phyloP scores from a whole-genome alignment of 2,888 invertebrate species.

The Cremastinae sp. region DNA sequence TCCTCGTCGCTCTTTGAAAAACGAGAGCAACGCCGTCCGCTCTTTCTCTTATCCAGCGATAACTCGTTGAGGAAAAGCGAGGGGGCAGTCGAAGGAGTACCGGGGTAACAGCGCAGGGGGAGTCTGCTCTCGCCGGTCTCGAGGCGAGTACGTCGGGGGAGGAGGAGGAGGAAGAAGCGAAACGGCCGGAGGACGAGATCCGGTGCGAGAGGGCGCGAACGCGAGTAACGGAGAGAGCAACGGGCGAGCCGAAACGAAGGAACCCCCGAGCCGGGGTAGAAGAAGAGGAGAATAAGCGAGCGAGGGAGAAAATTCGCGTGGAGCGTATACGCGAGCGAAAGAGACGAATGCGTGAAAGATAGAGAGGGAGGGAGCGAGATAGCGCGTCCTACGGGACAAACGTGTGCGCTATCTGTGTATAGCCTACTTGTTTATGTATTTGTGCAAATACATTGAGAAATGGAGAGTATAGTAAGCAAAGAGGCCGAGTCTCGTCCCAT shows the following conservation, averaged over 20 bases:
- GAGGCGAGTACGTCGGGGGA: slow-evolving; percentile 57
- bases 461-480: no score
- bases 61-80: slow-evolving; percentile 43
- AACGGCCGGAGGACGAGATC: slow-evolving; percentile 47
- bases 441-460: no score
- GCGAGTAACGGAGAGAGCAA: slow-evolving; percentile 27
- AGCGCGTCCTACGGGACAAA: no score
- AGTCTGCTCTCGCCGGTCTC: slow-evolving; percentile 54
- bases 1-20: no score
- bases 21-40: slow-evolving; percentile 4
- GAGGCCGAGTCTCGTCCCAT: no score
- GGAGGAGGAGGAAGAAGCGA: slow-evolving; percentile 43
- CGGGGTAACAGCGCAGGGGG: slow-evolving; percentile 51
- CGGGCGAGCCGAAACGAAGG: not conserved
- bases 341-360: no score
- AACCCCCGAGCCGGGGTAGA: no score
- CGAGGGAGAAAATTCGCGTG: no score
- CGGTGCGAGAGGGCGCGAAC: slow-evolving; percentile 38
- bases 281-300: not conserved
- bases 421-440: no score
- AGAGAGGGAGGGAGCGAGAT: no score
- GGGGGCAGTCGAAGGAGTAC: slow-evolving; percentile 48
- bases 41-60: slow-evolving; percentile 43
- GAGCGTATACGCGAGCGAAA: no score
- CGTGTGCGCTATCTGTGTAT: no score